Evolutionary conservation across 2,797 vertebrate genomes (phyloP), one percentile per base, ranked within the genome.

Genomic region (Leptoclinus maculatus): DNA sequence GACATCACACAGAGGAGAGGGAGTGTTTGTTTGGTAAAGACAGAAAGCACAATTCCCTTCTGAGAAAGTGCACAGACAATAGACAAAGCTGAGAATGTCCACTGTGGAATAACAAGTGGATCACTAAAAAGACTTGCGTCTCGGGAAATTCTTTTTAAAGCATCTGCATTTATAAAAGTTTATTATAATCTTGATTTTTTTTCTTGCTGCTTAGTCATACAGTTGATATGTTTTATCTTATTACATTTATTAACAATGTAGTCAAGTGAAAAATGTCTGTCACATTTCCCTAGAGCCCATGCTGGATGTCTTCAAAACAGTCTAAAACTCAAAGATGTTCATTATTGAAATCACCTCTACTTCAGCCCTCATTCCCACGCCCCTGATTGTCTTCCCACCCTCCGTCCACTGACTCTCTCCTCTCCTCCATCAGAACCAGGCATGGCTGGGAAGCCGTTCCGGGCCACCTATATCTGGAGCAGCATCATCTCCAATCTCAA

Each of bases 391-490:
- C 25, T 23, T 23, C 23, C 25, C n/a, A 9, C 11, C 53, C 19
- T 36, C 29, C 25, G 12, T 56, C 10, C 25, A 29, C 29, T 72
- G 12, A 80, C 60, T 60, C 12, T n/a, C 39, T 80, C 41, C 29
- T 71, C 16, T 78, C 16, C 23, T 41, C 54, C 70, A 16, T 78
- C 85, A 97, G 96, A 94, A 76, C 94, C 91, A 86, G 95, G 93
- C 84, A 96, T 98, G 96, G 97, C 96, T 4, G 97, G 97, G 86
- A 97, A 96, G 90, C 97, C 98, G 0, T 99, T 99, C 87, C 95
- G 97, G 74, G 98, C 98, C 73, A 99, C 98, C 0, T 97, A 95
- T 2, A 96, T 99, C 72, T 99, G 98, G 98, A 95, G 96, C 84
- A 99, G 97, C 94, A 99, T 99, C 78, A 98, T 99, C 92, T 94